A percentile compares a stretch with the other conserved stretches of the same genome.
phyloP scores from a whole-genome alignment of 2,888 invertebrate genomes.

The Meteorus cinctellus region DNA sequence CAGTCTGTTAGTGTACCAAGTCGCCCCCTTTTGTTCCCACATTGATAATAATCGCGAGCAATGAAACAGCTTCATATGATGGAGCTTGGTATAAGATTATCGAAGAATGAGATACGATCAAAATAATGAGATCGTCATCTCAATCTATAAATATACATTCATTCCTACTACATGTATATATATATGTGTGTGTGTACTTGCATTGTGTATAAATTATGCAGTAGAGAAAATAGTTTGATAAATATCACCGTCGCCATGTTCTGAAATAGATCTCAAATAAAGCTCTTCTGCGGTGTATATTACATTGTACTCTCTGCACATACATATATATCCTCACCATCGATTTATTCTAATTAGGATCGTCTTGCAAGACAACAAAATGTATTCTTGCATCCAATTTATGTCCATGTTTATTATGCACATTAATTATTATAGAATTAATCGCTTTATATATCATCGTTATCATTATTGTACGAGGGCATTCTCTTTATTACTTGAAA shows the following conservation, averaged over 20 bases:
- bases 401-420: slow-evolving; percentile 25
- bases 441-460: not conserved
- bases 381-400: slow-evolving; percentile 15
- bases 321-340: slow-evolving; percentile 53
- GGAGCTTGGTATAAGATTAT: not conserved
- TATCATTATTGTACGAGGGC: not conserved
- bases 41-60: not conserved
- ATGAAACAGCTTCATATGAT: not conserved
- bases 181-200: not conserved
- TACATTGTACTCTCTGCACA: slow-evolving; percentile 41
- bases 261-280: slow-evolving; percentile 1
- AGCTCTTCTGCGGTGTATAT: not conserved
- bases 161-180: not conserved
- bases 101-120: not conserved
- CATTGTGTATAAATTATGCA: not conserved
- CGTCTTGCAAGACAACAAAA: slow-evolving; percentile 58
- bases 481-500: not conserved
- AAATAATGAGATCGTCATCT: not conserved
- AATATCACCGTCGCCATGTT: not conserved
- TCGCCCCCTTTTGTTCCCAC: not conserved
- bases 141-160: not conserved
- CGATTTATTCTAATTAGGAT: slow-evolving; percentile 71
- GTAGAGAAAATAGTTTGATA: not conserved
- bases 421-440: slow-evolving; percentile 16
- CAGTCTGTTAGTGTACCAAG: not conserved